Base-by-base conservation (phyloP, 2,888 invertebrate genomes). In the Fragum whitleyi region DNA sequence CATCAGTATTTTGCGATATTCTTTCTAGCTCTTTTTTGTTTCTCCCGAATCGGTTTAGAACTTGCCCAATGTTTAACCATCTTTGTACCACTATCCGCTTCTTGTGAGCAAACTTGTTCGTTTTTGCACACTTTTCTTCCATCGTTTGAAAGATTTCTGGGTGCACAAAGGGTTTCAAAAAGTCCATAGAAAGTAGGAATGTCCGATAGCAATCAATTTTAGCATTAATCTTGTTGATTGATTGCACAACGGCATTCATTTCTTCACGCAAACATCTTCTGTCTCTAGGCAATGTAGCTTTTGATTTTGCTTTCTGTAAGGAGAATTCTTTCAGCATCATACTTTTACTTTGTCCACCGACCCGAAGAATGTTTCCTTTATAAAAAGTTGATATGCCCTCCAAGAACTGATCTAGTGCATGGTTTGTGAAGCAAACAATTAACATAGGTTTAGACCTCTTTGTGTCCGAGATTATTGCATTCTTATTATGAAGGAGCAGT, bases 341-440 rank as follows among this genome's bases (percentile, higher is more conserved):
- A 29, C 88, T 90, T 19, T 86, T 80, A 62, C 90, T 88, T 74
- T 91, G 75, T 19, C 92, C 90, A 5, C 93, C 93, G 36, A 93
- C 90, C 21, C 93, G 77, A 21, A 92, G 86, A 36, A 93, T 87
- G 0, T 88, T 88, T 2, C 84, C 81, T 32, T 79, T 65, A 42
- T 76, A 83, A 77, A 91, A 92, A 0, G 79, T 62, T 0, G 70
- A 21, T 28, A 93, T 89, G 23, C 91, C 93, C 77, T 92, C 92
- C 28, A 93, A 79, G 79, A 93, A 93, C 87, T 93, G 92, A 81
- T 93, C 93, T 6, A 93, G 83, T 1, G 93, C 93, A 84, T 93
- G 93, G 75, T 93, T 93, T 55, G 93, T 93, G 86, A 91, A 93
- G 74, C 92, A 92, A 26, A 93, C 91, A 57, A 93, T 85, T 32